Percentiles rank a stretch among this genome's conserved stretches.
phyloP scores from a whole-genome alignment of 2,888 invertebrate genomes.

The Neria commutata region DNA sequence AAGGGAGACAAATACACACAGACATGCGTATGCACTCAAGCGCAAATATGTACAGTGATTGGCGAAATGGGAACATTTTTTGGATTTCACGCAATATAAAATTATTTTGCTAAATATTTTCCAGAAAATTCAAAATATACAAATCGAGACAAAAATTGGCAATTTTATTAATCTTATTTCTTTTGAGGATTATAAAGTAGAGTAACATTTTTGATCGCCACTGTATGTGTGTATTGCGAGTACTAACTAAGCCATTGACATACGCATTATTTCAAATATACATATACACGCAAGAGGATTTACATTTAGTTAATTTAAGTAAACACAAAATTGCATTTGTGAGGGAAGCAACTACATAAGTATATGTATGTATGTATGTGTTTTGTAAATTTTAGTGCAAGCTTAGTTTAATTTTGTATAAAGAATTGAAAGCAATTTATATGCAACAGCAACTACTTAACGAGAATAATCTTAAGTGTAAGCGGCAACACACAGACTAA shows the following conservation, averaged over 20 bases:
- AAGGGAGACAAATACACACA: too few species aligned
- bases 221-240: too few species aligned
- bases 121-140: constrained; percentile 4
- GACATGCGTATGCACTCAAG: background rate
- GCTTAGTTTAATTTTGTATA: background rate
- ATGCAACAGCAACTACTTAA: background rate
- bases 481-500: constrained; percentile 24
- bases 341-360: background rate
- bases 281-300: too few species aligned
- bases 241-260: too few species aligned
- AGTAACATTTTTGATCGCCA: too few species aligned
- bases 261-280: too few species aligned
- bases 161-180: too few species aligned
- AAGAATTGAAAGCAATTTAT: background rate
- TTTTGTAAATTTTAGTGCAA: background rate
- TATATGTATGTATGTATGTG: background rate
- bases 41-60: constrained; percentile 3
- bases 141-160: background rate
- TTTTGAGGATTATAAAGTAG: too few species aligned
- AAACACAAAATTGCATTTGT: background rate
- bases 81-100: too few species aligned
- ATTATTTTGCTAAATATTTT: too few species aligned
- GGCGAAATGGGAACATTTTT: too few species aligned
- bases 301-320: background rate
- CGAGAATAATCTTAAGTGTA: constrained; percentile 33